Percentiles rank a stretch among this genome's conserved stretches.
Evolutionary conservation across 2,113 vertebrate species (phyloP).

Genomic region (Seriola quinqueradiata): DNA sequence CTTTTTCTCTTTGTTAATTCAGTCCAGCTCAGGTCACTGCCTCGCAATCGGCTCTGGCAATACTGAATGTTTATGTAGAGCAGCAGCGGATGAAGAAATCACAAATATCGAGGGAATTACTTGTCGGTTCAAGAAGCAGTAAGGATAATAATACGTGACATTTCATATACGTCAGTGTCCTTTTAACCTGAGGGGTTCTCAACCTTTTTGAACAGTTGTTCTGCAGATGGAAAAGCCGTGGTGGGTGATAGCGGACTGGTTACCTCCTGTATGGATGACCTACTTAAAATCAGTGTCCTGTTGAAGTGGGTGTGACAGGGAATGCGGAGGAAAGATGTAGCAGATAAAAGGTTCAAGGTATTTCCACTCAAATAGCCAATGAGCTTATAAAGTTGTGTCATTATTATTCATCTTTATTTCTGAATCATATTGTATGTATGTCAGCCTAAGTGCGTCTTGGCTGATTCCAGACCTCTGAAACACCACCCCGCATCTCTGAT

Average conservation of each 20-base stretch:
- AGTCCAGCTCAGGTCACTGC: not conserved
- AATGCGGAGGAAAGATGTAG: slow-evolving; percentile 10
- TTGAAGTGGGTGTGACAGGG: slow-evolving; percentile 28
- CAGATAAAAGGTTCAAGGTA: not conserved
- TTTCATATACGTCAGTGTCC: not conserved
- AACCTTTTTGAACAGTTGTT: slow-evolving; percentile 42
- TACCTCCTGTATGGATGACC: slow-evolving; percentile 58
- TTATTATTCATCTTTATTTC: not conserved
- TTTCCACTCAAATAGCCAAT: not conserved
- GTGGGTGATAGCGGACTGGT: slow-evolving; percentile 43
- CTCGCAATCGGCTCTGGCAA: no score
- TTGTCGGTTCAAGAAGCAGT: no score
- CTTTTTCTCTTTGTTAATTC: not conserved
- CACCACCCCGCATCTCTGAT: not conserved
- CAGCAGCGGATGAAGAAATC: no score
- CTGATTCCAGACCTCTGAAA: not conserved
- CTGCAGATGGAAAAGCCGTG: slow-evolving; percentile 63
- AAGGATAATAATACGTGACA: not conserved
- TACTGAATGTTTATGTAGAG: no score
- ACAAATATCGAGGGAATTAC: not conserved
- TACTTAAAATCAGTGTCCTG: slow-evolving; percentile 46
- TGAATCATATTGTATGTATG: not conserved
- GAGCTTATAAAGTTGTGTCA: not conserved
- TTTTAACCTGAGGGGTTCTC: not conserved
- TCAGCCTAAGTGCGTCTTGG: not conserved